Evolutionary conservation across 2,888 invertebrate species (phyloP).

Genomic region (Pocota personata): DNA sequence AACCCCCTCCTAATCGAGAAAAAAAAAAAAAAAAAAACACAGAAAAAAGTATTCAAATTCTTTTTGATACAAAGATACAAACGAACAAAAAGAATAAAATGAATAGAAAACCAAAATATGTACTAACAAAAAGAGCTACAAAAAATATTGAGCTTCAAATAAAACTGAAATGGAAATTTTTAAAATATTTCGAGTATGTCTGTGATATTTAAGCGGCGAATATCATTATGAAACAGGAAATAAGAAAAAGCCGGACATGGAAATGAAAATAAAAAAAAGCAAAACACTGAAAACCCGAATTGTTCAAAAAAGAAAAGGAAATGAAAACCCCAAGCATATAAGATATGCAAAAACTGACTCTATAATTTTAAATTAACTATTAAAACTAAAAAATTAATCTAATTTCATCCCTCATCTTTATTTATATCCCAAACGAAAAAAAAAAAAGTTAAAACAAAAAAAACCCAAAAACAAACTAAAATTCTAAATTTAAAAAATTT

Average conservation of each 20-base stretch:
- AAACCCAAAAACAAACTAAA: slow-evolving; percentile 33
- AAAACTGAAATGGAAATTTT: slow-evolving; percentile 17
- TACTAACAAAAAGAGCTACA: background rate
- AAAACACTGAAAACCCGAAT: background rate
- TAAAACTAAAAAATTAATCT: background rate
- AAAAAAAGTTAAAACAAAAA: slow-evolving; percentile 11
- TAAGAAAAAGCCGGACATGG: slow-evolving; percentile 6
- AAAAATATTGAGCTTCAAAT: background rate
- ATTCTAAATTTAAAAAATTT: slow-evolving; percentile 57
- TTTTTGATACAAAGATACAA: slow-evolving; percentile 7
- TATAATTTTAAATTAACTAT: slow-evolving; percentile 7
- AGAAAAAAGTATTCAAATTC: slow-evolving; percentile 32
- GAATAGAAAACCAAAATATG: slow-evolving; percentile 8
- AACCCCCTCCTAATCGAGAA: slow-evolving; percentile 2
- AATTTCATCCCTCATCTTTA: slow-evolving; percentile 59
- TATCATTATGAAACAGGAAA: slow-evolving; percentile 51
- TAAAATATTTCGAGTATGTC: slow-evolving; percentile 51
- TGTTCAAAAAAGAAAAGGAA: slow-evolving; percentile 5
- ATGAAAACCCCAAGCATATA: slow-evolving; percentile 2
- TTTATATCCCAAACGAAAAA: slow-evolving; percentile 38
- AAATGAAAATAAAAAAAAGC: background rate
- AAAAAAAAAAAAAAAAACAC: background rate
- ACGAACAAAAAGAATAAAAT: background rate
- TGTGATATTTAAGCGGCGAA: slow-evolving; percentile 67
- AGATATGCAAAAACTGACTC: slow-evolving; percentile 9